Evolutionary conservation across 1,140 invertebrate species (phyloP).

Genomic region (Argopecten irradians): DNA sequence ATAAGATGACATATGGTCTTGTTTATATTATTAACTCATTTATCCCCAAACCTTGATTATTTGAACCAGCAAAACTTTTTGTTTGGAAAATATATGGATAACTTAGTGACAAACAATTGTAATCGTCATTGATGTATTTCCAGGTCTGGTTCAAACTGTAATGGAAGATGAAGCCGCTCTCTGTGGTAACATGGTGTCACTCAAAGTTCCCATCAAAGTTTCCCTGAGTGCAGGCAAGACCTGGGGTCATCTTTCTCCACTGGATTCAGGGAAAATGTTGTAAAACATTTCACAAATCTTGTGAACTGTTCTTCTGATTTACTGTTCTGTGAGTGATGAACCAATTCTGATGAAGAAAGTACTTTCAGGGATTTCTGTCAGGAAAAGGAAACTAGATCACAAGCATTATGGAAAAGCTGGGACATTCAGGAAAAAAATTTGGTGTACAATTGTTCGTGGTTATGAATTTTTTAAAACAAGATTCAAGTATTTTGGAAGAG

Average conservation of each 20-base stretch:
- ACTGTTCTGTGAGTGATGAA: neutral
- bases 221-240: slow-evolving; percentile 64
- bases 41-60: too few relatives aligned
- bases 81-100: neutral
- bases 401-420: too few relatives aligned
- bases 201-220: slow-evolving; percentile 68
- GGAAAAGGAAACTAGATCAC: neutral
- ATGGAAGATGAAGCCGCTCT: slow-evolving; percentile 65
- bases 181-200: slow-evolving; percentile 59
- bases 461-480: too few relatives aligned
- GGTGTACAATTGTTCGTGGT: too few relatives aligned
- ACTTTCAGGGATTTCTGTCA: neutral
- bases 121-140: slow-evolving; percentile 36
- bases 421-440: too few relatives aligned
- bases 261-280: neutral
- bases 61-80: too few relatives aligned
- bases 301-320: neutral
- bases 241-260: slow-evolving; percentile 67
- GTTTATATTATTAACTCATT: too few relatives aligned
- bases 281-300: neutral
- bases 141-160: slow-evolving; percentile 65
- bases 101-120: neutral
- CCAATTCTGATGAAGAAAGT: neutral
- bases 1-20: too few relatives aligned
- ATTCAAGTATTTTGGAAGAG: too few relatives aligned